Conservation (phyloP, 2,113 vertebrate genomes). For the Varanus komodoensis region DNA sequence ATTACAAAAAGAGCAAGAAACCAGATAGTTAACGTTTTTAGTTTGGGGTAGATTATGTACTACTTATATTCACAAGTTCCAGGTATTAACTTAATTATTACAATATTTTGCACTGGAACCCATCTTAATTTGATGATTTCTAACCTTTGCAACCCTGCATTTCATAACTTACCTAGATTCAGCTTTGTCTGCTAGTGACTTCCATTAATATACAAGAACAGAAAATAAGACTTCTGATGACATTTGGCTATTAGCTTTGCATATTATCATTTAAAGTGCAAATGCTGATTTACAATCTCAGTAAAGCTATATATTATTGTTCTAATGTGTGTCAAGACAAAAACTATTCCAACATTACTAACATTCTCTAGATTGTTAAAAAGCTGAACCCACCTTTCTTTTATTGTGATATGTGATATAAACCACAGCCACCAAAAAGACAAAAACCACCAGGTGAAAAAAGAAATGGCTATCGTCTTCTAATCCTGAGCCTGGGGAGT, state of each 20-base stretch:
- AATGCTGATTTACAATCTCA: background rate
- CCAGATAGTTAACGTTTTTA: background rate
- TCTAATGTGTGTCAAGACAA: background rate
- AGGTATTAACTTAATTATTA: constrained; percentile 15
- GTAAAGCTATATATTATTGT: background rate
- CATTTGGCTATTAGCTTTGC: background rate
- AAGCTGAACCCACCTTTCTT: constrained; percentile 87
- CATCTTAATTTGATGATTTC: background rate
- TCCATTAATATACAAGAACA: background rate
- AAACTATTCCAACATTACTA: background rate
- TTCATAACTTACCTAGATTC: background rate
- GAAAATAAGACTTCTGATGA: background rate
- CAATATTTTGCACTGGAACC: constrained; percentile 18
- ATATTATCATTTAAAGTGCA: background rate
- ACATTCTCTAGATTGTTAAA: rapidly evolving
- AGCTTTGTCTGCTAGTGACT: background rate
- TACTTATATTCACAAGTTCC: background rate
- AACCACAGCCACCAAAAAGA: constrained; percentile 89
- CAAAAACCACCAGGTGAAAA: constrained; percentile 91
- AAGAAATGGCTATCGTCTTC: constrained; percentile 95
- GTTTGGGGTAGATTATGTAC: background rate
- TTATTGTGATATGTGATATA: constrained; percentile 98
- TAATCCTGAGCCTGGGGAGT: constrained; percentile 69
- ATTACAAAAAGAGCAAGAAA: background rate
- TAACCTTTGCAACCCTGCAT: background rate